A percentile compares a stretch with the other conserved stretches of the same genome.
These are phyloP conservation scores for Luffia ferchaultella DNA, from an alignment of 2,888 invertebrate genomes.

Conservation along the genomic window DNA sequence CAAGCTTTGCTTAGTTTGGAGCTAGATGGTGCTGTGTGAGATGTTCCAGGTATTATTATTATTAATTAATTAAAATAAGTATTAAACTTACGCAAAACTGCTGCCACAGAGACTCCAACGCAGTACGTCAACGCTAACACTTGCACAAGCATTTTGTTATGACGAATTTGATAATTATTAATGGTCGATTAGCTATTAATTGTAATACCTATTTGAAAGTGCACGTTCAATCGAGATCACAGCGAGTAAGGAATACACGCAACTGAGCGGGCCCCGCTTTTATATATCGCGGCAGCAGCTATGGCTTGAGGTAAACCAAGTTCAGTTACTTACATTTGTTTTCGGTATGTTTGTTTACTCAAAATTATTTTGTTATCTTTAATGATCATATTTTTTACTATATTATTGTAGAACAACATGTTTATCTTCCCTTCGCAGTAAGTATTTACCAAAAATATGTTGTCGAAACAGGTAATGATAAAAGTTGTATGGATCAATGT, in stretches of 20 bases:
- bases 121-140: conserved; percentile 24
- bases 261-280: background rate
- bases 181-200: background rate
- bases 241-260: background rate
- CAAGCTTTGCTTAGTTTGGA: too few relatives aligned
- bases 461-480: background rate
- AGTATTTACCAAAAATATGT: background rate
- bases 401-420: background rate
- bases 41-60: background rate
- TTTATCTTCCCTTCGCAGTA: background rate
- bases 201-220: background rate
- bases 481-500: background rate
- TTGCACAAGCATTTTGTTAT: conserved; percentile 31
- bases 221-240: background rate
- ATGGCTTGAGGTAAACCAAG: background rate
- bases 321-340: background rate
- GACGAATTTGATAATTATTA: conserved; percentile 2
- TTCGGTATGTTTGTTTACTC: background rate
- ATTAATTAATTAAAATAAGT: background rate
- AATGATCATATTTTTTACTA: background rate
- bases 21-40: too few relatives aligned
- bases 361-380: background rate
- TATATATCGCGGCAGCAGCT: background rate
- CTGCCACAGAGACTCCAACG: conserved; percentile 23
- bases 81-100: conserved; percentile 37